These are phyloP conservation scores for Aptenodytes patagonicus DNA, from an alignment of 2,113 vertebrate species.

Conservation along the genomic window DNA sequence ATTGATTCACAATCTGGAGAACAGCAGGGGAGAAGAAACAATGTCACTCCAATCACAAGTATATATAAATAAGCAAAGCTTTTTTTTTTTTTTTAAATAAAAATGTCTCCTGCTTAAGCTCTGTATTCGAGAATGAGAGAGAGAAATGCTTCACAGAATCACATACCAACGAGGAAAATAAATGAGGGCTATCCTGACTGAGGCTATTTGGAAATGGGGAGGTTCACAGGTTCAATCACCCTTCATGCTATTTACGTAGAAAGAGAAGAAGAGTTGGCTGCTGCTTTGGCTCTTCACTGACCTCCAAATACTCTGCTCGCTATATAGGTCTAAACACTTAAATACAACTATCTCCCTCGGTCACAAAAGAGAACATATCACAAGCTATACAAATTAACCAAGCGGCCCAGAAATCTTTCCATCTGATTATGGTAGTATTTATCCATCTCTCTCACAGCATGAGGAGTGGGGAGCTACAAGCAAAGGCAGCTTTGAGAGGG, in stretches of 20 bases:
- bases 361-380: not conserved
- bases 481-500: not conserved
- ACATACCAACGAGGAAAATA: not conserved
- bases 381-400: not conserved
- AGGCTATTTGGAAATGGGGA: not conserved
- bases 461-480: not conserved
- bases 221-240: not conserved
- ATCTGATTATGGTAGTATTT: not conserved
- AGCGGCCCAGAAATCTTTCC: not conserved
- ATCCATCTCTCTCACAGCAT: not conserved
- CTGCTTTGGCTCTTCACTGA: not conserved
- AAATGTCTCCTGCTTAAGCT: not conserved
- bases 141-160: not conserved
- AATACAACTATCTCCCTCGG: not conserved
- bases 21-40: not conserved
- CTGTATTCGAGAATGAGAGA: not conserved
- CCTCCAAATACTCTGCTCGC: not conserved
- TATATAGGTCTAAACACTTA: not conserved
- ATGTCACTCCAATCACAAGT: not conserved
- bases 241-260: not conserved
- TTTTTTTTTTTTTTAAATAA: not conserved
- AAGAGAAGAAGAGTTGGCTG: not conserved
- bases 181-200: not conserved
- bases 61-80: not conserved
- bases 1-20: conserved; percentile 39